These are phyloP conservation scores for Manis crassicaudata DNA, from an alignment of 2,797 vertebrate species.

Conservation along the genomic window DNA sequence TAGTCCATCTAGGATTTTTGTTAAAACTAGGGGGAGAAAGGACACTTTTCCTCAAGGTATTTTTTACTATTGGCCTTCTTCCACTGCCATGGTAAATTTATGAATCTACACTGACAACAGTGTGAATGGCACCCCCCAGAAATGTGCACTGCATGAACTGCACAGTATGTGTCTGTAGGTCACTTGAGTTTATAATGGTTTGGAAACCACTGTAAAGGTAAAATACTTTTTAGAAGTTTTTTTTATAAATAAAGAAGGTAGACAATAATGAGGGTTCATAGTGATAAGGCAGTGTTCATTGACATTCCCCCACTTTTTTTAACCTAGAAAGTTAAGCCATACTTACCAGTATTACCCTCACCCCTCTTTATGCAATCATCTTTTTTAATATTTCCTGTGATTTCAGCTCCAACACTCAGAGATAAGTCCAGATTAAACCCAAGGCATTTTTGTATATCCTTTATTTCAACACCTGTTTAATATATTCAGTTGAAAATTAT, in stretches of 20 bases:
- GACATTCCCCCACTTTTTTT: neutral
- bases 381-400: accelerated
- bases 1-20: neutral
- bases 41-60: neutral
- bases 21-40: neutral
- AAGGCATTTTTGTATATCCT: constrained; percentile 82
- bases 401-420: accelerated
- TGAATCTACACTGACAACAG: neutral
- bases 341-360: constrained; percentile 48
- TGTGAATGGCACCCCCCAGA: neutral
- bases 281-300: neutral
- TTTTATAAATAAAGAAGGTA: neutral
- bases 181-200: neutral
- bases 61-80: neutral
- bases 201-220: neutral
- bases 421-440: constrained; percentile 71
- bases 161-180: no score
- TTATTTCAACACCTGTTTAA: constrained; percentile 78
- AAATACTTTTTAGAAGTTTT: neutral
- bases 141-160: accelerated
- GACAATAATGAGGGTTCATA: neutral
- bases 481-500: constrained; percentile 55
- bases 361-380: constrained; percentile 57
- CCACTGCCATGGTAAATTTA: neutral
- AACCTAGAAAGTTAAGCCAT: neutral